phyloP scores from a whole-genome alignment of 2,113 vertebrate genomes.

The Puma concolor region DNA sequence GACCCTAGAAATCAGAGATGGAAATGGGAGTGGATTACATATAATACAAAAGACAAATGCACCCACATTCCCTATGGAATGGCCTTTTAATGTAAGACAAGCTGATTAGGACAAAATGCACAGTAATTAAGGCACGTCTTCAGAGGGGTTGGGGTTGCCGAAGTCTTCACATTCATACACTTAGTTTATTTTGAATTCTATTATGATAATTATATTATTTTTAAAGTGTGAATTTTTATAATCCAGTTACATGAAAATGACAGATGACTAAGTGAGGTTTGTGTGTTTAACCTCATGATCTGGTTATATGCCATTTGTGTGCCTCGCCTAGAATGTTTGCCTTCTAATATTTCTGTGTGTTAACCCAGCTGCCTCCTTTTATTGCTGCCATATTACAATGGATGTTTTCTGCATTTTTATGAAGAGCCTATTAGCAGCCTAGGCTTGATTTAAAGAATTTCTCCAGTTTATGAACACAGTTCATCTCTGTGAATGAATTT shows the following conservation, averaged over 20 bases:
- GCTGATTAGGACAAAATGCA: conserved; percentile 14
- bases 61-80: background rate
- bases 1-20: conserved; percentile 49
- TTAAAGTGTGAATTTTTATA: conserved; percentile 44
- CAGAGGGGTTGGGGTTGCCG: background rate
- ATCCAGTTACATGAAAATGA: conserved; percentile 27
- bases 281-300: conserved; percentile 60
- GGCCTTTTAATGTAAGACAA: conserved; percentile 60
- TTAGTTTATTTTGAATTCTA: conserved; percentile 41
- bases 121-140: conserved; percentile 52
- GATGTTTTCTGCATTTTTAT: conserved; percentile 77
- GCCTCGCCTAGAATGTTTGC: background rate
- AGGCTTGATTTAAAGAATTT: conserved; percentile 79
- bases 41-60: conserved; percentile 51
- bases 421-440: conserved; percentile 75
- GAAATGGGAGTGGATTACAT: conserved; percentile 41
- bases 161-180: background rate
- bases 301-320: background rate
- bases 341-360: conserved; percentile 59
- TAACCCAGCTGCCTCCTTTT: conserved; percentile 72
- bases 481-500: conserved; percentile 82
- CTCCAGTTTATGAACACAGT: conserved; percentile 54
- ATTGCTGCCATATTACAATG: conserved; percentile 77
- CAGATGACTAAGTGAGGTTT: conserved; percentile 11
- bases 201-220: conserved; percentile 56